These are phyloP conservation scores for Pyrrhosoma nymphula DNA, from an alignment of 2,888 invertebrate species.

Conservation along the genomic window DNA sequence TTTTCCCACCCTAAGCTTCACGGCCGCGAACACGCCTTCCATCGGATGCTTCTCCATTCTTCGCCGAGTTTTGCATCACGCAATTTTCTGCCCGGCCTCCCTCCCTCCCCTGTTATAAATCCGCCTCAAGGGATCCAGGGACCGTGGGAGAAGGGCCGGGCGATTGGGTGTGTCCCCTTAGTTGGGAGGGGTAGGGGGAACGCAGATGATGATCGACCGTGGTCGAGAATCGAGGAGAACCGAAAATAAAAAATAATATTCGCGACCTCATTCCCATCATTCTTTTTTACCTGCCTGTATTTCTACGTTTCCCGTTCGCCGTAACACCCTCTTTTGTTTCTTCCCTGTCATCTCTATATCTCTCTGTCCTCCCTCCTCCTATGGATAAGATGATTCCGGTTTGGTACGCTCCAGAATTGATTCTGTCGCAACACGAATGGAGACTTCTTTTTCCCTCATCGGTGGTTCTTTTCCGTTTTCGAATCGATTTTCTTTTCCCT, in stretches of 20 bases:
- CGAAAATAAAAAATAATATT: background rate
- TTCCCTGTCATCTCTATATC: background rate
- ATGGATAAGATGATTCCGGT: background rate
- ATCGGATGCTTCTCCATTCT: background rate
- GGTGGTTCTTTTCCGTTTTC: too few relatives aligned
- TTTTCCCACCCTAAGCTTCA: background rate
- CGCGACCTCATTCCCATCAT: slow-evolving; percentile 41
- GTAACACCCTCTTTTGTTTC: background rate
- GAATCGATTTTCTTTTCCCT: too few relatives aligned
- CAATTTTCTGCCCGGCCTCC: background rate
- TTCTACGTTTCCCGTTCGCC: background rate
- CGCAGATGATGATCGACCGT: slow-evolving; percentile 37
- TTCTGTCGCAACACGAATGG: background rate
- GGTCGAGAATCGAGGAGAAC: slow-evolving; percentile 25
- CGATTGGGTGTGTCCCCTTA: background rate
- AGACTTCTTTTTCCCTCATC: too few relatives aligned
- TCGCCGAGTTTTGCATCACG: background rate
- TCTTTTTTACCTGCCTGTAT: background rate
- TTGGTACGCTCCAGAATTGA: background rate
- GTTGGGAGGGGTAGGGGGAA: background rate
- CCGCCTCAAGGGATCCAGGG: background rate
- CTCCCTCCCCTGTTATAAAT: background rate
- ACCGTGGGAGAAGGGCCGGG: background rate
- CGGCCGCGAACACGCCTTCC: background rate
- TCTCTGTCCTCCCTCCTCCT: background rate